Conservation (phyloP, 2,113 vertebrate genomes). For the Eurystomus gularis region DNA sequence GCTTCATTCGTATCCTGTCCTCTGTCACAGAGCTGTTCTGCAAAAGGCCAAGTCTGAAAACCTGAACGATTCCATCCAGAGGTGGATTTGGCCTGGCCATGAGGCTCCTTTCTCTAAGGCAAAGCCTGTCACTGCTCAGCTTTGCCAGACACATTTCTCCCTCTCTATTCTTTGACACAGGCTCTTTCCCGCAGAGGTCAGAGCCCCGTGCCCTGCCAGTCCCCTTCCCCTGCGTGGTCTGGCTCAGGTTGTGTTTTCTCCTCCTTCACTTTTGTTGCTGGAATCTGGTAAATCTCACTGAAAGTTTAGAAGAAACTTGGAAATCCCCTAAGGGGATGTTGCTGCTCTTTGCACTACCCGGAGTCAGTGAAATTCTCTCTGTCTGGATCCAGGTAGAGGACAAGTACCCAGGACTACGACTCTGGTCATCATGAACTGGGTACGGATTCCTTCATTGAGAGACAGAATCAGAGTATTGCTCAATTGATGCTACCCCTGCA, state of each 20-base stretch:
- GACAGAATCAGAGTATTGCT: not conserved
- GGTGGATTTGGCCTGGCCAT: not conserved
- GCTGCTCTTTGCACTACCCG: not conserved
- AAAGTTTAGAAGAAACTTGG: not conserved
- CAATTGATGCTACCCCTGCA: not conserved
- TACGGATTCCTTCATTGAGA: not conserved
- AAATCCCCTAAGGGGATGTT: not conserved
- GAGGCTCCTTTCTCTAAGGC: not conserved
- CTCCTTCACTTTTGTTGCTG: slow-evolving; percentile 24
- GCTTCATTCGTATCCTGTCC: rapidly evolving
- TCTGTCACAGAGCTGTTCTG: not conserved
- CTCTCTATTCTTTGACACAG: not conserved
- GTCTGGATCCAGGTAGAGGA: not conserved
- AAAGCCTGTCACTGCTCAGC: not conserved
- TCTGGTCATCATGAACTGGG: not conserved
- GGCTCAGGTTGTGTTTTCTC: not conserved
- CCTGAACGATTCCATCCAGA: not conserved
- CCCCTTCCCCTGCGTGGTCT: not conserved
- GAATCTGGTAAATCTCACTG: not conserved
- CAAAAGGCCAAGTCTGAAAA: not conserved
- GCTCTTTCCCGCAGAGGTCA: not conserved
- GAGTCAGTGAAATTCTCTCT: not conserved
- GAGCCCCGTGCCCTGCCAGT: not conserved
- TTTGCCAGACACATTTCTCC: not conserved
- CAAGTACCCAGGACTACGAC: not conserved